Base-by-base conservation (phyloP, 35 echinoderm and acorn worm genomes). In the Eucidaris tribuloides region DNA sequence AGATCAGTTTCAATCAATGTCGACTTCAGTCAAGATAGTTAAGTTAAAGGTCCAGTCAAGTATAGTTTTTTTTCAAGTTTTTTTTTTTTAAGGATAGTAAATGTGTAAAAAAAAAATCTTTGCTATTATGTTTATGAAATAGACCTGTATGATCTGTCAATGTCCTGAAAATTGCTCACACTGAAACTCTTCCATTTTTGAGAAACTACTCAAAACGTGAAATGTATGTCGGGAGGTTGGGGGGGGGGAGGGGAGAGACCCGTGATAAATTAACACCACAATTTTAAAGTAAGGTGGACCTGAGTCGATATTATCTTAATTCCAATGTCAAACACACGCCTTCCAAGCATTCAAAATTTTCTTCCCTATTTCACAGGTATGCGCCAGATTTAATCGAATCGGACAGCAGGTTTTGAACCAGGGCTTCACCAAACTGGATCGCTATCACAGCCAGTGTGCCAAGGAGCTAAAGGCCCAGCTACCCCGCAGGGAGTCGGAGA, bases 361-460 rank as follows among this genome's bases (percentile, higher is more conserved):
- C 19, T 22, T 18, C 20, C 37, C 38, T 74, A 22, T 52, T 9
- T 52, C 44, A 1, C 38, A 96, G 93, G 63, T 96, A 58, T 96
- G 93, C 35, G 52, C 82, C 25, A 82, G 72, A 46, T 91, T 96
- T 41, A 91, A 96, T 60, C 71, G 84, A 35, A 83, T 91, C 2
- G 91, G 93, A 50, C 93, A 96, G 45, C 81, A 85, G 58, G 59
- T 96, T 41, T 55, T 96, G 35, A 96, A 91, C 65, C 93, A 91
- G 38, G 93, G 93, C 54, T 63, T 86, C 55, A 77, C 86, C 22
- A 86, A 84, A 46, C 78, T 96, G 24, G 84, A 88, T 49, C 90
- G 90, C 17, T 93, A 84, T 68, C 90, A 93, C 58, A 46, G 68
- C 71, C 63, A 83, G 22, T 99, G 86, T 55, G 83, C 82, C 48